Percentiles rank a stretch among this genome's conserved stretches.
phyloP scores from a whole-genome alignment of 2,797 vertebrate genomes.

The Netta rufina region DNA sequence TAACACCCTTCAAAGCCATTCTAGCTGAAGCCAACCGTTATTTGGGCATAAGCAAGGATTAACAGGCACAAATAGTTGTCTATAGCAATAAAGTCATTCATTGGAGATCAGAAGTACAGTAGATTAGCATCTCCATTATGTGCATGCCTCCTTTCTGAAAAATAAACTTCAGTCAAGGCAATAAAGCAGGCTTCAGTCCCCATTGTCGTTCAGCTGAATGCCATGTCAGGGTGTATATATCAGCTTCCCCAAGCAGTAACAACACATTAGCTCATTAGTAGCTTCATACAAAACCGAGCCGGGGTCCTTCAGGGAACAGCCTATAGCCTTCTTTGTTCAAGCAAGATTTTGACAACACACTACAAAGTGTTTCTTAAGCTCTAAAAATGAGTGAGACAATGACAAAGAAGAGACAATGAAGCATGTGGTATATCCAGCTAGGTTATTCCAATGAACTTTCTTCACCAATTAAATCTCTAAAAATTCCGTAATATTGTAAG shows the following conservation, averaged over 20 bases:
- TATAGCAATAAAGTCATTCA: slow-evolving; percentile 30
- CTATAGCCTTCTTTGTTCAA: slow-evolving; percentile 19
- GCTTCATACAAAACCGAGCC: not conserved
- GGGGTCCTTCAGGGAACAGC: not conserved
- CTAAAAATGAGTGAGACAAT: not conserved
- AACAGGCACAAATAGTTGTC: slow-evolving; percentile 8
- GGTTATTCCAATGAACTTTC: not conserved
- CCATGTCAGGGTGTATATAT: slow-evolving; percentile 5
- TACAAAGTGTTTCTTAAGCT: not conserved
- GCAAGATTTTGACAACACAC: not conserved
- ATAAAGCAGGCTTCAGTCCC: not conserved
- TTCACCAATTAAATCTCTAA: not conserved
- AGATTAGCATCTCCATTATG: slow-evolving; percentile 28
- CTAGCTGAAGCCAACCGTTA: not conserved
- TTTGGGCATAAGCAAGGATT: not conserved
- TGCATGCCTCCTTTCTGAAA: not conserved
- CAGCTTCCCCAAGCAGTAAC: slow-evolving; percentile 18
- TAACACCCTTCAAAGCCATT: slow-evolving; percentile 14
- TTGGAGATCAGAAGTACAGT: slow-evolving; percentile 45
- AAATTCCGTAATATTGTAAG: not conserved
- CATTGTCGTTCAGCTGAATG: not conserved
- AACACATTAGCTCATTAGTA: slow-evolving; percentile 26
- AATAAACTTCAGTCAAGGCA: not conserved
- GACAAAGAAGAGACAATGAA: not conserved
- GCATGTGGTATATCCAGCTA: not conserved